Conservation (phyloP, 37 sponge, comb jelly and placozoan genomes). For the Geodia barretti region DNA sequence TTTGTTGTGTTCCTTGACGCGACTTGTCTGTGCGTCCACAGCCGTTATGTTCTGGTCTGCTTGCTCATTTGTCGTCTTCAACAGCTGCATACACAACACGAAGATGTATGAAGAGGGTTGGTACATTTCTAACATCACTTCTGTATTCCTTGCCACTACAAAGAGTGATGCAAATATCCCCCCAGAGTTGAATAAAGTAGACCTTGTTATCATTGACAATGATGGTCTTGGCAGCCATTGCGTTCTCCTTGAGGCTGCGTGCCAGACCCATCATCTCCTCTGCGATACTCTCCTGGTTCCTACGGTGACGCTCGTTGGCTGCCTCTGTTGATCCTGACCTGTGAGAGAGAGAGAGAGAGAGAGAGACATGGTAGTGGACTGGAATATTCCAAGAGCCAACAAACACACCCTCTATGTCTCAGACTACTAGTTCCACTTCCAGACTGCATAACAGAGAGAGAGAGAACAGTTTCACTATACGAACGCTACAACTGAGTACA, state of each 20-base stretch:
- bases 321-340: no score
- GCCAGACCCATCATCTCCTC: conserved; percentile 87
- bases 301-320: conserved; percentile 49
- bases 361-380: no score
- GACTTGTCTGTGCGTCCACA: conserved; percentile 47
- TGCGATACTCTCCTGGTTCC: conserved; percentile 80
- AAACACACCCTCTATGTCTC: no score
- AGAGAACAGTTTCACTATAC: no score
- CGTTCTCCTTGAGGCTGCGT: conserved; percentile 41
- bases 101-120: neutral
- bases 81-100: conserved; percentile 21
- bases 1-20: conserved; percentile 52
- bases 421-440: no score
- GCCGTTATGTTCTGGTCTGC: conserved; percentile 67
- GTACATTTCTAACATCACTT: neutral
- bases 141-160: no score
- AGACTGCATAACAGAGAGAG: no score
- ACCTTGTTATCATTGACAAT: conserved; percentile 71
- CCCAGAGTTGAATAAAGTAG: neutral
- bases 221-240: conserved; percentile 55
- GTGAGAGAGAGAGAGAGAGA: no score
- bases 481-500: no score
- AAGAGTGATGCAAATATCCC: no score
- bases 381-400: no score
- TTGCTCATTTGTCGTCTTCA: conserved; percentile 26